Evolutionary conservation across 2,797 vertebrate genomes (phyloP).

Genomic region (Danio choprae): DNA sequence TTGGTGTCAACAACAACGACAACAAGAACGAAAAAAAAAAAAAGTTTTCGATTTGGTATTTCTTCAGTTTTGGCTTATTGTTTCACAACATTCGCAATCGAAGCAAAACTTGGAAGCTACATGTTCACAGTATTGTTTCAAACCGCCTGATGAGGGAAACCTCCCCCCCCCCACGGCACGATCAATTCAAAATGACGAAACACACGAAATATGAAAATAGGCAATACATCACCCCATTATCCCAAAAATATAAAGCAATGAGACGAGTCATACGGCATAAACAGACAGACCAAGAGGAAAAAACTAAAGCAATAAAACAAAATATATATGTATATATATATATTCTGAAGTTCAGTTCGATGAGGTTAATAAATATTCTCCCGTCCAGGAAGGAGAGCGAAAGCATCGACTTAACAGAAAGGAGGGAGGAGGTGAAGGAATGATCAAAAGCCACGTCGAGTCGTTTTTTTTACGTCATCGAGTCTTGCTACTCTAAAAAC

Average conservation of each 20-base stretch:
- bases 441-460: conserved; percentile 60
- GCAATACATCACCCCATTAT: conserved; percentile 61
- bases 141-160: conserved; percentile 69
- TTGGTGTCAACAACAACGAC: conserved; percentile 59
- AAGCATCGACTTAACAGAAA: conserved; percentile 48
- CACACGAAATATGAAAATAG: conserved; percentile 72
- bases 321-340: conserved; percentile 64
- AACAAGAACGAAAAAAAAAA: conserved; percentile 56
- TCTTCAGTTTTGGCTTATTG: conserved; percentile 75
- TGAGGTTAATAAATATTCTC: conserved; percentile 78
- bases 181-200: conserved; percentile 62
- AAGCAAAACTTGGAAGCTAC: conserved; percentile 73
- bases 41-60: conserved; percentile 69
- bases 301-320: conserved; percentile 57
- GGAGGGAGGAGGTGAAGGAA: conserved; percentile 41
- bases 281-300: conserved; percentile 76
- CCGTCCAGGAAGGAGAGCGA: conserved; percentile 68
- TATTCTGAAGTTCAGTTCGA: conserved; percentile 75
- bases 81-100: conserved; percentile 70
- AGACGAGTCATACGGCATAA: conserved; percentile 74
- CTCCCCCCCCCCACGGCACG: conserved; percentile 57
- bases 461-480: conserved; percentile 48
- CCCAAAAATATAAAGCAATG: conserved; percentile 76
- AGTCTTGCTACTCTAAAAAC: conserved; percentile 59
- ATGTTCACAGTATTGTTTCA: conserved; percentile 80